These are phyloP conservation scores for sheep (Ovis aries) DNA, from an alignment of 2,113 vertebrate species.

Conservation along the genomic window ARS-UI_Ramb_v3.0 NC_056054.1:138782001-138782500, in stretches of 20 bases:
- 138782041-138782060: not conserved
- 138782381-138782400: not conserved
- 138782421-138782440: not conserved
- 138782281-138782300: not conserved
- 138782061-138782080: not conserved
- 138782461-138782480: not conserved
- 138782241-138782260: not conserved
- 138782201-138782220: not conserved
- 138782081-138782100: not conserved
- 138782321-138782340: not conserved
- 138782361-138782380: not conserved
- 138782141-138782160: not conserved
- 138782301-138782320: not conserved
- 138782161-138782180: not conserved
- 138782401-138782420: not conserved
- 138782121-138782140: not conserved
- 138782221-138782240: not conserved
- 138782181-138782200: not conserved
- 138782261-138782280: rapidly evolving
- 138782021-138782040: not conserved
- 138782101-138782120: not conserved
- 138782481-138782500: not conserved
- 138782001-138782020: not conserved
- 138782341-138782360: not conserved
- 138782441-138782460: rapidly evolving